Conservation (phyloP, 2,797 vertebrate species). For the Percopsis omiscomaycus region DNA sequence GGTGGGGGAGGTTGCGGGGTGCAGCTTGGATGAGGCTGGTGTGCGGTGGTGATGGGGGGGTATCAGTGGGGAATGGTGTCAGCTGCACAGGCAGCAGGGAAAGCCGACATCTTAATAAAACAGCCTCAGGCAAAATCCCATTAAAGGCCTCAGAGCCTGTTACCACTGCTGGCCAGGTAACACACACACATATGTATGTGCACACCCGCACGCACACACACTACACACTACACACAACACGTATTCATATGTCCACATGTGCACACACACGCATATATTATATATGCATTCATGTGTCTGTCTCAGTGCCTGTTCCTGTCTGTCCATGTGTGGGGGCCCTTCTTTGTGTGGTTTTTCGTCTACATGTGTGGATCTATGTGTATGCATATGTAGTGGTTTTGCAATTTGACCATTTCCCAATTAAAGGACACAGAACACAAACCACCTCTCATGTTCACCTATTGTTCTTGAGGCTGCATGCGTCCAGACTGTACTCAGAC, state of each 20-base stretch:
- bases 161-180: slow-evolving; percentile 99
- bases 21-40: slow-evolving; percentile 7
- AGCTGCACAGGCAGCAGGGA: slow-evolving; percentile 99
- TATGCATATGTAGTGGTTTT: slow-evolving; percentile 39
- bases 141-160: slow-evolving; percentile 99
- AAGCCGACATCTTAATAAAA: slow-evolving; percentile 99
- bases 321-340: slow-evolving; percentile 71
- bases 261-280: slow-evolving; percentile 70
- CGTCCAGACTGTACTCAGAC: neutral
- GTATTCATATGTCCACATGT: slow-evolving; percentile 33
- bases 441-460: slow-evolving; percentile 1
- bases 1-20: slow-evolving; percentile 27
- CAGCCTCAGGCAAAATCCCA: slow-evolving; percentile 99
- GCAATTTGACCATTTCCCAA: slow-evolving; percentile 63
- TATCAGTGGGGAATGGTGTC: slow-evolving; percentile 94
- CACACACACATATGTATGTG: slow-evolving; percentile 64
- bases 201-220: slow-evolving; percentile 53
- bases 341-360: slow-evolving; percentile 53
- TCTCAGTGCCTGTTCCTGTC: slow-evolving; percentile 74
- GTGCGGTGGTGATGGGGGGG: slow-evolving; percentile 36
- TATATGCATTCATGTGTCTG: slow-evolving; percentile 76
- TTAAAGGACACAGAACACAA: slow-evolving; percentile 39
- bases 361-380: slow-evolving; percentile 32
- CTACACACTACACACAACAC: slow-evolving; percentile 18
- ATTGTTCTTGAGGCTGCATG: slow-evolving; percentile 27